Percentiles rank a stretch among this genome's conserved stretches.
phyloP scores from a whole-genome alignment of 2,797 vertebrate genomes.

The Orestias chungarensis region DNA sequence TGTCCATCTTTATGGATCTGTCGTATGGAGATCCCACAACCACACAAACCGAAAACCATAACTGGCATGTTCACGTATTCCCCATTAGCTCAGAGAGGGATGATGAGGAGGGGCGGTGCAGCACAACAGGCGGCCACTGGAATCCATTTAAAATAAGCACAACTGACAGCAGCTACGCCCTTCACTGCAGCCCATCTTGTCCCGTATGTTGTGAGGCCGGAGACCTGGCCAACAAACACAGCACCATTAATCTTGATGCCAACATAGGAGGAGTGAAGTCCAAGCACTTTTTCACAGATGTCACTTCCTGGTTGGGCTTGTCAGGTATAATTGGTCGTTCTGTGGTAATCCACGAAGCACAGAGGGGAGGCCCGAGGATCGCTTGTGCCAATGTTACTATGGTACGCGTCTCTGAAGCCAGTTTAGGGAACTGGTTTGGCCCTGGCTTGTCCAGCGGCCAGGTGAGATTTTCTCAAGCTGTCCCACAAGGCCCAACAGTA shows the following conservation, averaged over 20 bases:
- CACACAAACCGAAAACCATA: constrained; percentile 71
- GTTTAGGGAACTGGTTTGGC: constrained; percentile 70
- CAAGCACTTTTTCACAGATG: constrained; percentile 82
- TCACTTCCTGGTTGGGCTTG: constrained; percentile 72
- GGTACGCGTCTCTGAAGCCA: constrained; percentile 57
- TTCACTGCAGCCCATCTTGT: constrained; percentile 64
- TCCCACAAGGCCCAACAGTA: constrained; percentile 72
- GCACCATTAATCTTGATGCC: constrained; percentile 60
- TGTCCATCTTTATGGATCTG: constrained; percentile 80
- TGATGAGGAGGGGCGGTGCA: constrained; percentile 62
- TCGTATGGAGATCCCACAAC: constrained; percentile 63
- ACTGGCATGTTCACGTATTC: constrained; percentile 81
- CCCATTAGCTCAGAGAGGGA: constrained; percentile 81
- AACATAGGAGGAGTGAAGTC: constrained; percentile 38
- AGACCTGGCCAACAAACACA: constrained; percentile 77
- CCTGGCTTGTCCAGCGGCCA: constrained; percentile 53
- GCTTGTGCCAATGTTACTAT: constrained; percentile 84
- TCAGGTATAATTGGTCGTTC: constrained; percentile 72
- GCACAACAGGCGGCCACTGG: constrained; percentile 79
- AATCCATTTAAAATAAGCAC: constrained; percentile 74
- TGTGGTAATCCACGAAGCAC: constrained; percentile 78
- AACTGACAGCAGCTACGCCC: constrained; percentile 62
- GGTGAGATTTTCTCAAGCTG: constrained; percentile 67
- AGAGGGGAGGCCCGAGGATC: constrained; percentile 58
- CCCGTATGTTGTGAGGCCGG: constrained; percentile 81